Evolutionary conservation across 2,113 vertebrate species (phyloP).

Genomic region (Misgurnus anguillicaudatus): DNA sequence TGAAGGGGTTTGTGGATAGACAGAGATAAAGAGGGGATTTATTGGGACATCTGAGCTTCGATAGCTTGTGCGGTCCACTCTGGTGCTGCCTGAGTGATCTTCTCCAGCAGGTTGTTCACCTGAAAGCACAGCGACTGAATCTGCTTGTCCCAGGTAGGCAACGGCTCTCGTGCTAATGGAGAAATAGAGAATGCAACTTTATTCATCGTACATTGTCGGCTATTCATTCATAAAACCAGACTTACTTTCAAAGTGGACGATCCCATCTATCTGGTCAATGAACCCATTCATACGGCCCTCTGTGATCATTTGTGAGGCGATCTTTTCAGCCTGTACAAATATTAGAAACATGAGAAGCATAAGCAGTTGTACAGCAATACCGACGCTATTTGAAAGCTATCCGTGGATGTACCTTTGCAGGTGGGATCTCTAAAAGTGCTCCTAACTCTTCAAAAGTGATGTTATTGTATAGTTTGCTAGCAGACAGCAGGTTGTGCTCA

Average conservation of each 20-base stretch:
- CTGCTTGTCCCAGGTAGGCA: conserved; percentile 98
- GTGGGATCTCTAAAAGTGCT: conserved; percentile 96
- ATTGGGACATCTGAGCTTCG: conserved; percentile 97
- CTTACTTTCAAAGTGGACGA: conserved; percentile 99
- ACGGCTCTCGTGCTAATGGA: conserved; percentile 88
- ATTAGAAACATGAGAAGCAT: neutral
- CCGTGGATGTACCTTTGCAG: conserved; percentile 84
- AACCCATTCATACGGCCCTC: conserved; percentile 99
- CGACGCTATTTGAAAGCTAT: no score
- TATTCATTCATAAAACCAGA: conserved; percentile 25
- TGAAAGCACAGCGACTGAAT: conserved; percentile 99
- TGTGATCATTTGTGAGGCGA: conserved; percentile 99
- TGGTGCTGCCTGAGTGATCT: conserved; percentile 90
- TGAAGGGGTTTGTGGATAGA: neutral
- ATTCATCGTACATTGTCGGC: neutral
- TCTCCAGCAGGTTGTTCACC: conserved; percentile 97
- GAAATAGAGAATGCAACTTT: neutral
- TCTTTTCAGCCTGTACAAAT: conserved; percentile 90
- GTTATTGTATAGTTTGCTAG: conserved; percentile 99
- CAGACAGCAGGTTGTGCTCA: conserved; percentile 96
- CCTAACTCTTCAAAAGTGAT: conserved; percentile 98
- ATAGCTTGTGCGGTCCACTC: conserved; percentile 96
- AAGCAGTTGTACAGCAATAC: no score
- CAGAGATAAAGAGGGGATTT: conserved; percentile 47
- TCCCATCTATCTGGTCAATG: conserved; percentile 98